Base-by-base conservation (phyloP, 2,888 invertebrate genomes). In the Drosophila ezoana region DNA sequence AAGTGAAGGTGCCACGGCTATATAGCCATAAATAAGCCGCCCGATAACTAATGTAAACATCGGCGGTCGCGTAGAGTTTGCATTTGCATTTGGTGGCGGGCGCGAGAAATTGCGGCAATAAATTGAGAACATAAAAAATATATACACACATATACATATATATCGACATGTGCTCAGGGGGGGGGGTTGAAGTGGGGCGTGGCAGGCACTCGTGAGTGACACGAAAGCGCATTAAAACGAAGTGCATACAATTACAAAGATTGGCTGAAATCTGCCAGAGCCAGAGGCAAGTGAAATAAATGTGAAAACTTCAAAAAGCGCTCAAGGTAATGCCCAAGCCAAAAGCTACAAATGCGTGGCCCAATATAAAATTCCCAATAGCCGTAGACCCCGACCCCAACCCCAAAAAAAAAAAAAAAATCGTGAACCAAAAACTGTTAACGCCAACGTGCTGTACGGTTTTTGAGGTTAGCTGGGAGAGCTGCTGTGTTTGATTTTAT, bases 31-130 rank as follows among this genome's bases (percentile, higher is more conserved):
- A 86, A 86, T 86, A 86, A 86, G 81, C 80, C 35, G 14, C n/a
- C 77, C 86, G 89, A 88, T 86, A 89, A 86, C 85, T 89, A 89
- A 89, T 89, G 90, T 88, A 89, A 86, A 89, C 90, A 84, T 76
- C 63, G 65, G 63, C 53, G 74, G 85, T 76, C 77, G 74, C 73
- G 78, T 77, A 72, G 65, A 69, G 63, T 73, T 62, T 64, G 79
- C 89, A 89, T 89, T 89, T 89, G 90, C 90, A 90, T 87, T 87
- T 90, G 77, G 77, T 28, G 86, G 44, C 54, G 44, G 44, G 35
- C 66, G 79, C 73, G 77, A 89, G 82, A 89, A 89, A 90, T 89
- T 89, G 79, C 87, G 79, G 72, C 82, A 79, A 89, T 89, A 89
- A 90, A 89, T 90, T 83, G 79, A 70, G 64, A 71, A 79, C 66